These are phyloP conservation scores for Drosophila fungiperda DNA, from an alignment of 2,888 invertebrate genomes.

Conservation along the genomic window DNA sequence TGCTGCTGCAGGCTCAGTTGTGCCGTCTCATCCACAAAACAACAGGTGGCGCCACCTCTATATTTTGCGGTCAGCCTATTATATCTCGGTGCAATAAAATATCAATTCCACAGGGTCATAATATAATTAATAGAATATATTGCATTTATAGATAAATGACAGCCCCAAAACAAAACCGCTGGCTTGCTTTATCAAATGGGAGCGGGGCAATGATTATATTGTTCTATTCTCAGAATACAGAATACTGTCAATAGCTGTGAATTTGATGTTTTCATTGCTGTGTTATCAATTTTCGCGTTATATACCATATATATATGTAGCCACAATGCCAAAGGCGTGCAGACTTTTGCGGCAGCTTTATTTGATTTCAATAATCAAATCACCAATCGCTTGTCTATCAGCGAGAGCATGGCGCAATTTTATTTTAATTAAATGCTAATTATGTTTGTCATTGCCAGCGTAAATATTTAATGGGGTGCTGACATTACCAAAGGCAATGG, in stretches of 20 bases:
- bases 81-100: conserved; percentile 55
- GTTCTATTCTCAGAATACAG: conserved; percentile 5
- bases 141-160: conserved; percentile 54
- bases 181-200: conserved; percentile 27
- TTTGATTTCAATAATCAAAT: conserved; percentile 79
- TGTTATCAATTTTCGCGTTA: conserved; percentile 41
- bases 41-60: conserved; percentile 66
- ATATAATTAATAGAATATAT: conserved; percentile 64
- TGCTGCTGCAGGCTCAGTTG: conserved; percentile 36
- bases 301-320: conserved; percentile 44
- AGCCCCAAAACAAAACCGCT: conserved; percentile 17
- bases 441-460: conserved; percentile 67
- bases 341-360: conserved; percentile 60
- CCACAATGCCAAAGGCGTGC: conserved; percentile 30
- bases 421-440: conserved; percentile 80
- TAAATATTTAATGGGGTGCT: conserved; percentile 63
- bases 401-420: conserved; percentile 62
- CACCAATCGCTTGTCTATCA: conserved; percentile 67
- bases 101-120: conserved; percentile 45
- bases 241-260: background rate
- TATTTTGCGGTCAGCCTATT: conserved; percentile 13
- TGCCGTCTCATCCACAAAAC: conserved; percentile 17
- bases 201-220: background rate
- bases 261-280: conserved; percentile 19
- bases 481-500: conserved; percentile 9